phyloP scores from a whole-genome alignment of 2,113 vertebrate species.

The Calidris pygmaea region DNA sequence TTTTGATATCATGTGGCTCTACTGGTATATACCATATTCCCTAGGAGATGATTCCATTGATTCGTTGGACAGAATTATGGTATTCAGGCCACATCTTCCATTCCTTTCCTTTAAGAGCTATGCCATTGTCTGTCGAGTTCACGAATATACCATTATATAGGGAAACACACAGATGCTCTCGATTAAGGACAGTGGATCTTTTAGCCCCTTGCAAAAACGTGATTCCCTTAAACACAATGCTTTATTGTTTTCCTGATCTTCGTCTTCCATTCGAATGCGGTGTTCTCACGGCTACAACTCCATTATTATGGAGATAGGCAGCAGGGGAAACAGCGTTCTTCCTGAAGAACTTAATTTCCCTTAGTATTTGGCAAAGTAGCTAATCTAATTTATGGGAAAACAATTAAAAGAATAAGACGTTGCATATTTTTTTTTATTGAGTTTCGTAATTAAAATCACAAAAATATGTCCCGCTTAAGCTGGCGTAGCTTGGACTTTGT shows the following conservation, averaged over 20 bases:
- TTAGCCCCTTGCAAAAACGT: background rate
- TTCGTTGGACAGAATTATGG: background rate
- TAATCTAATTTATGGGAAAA: background rate
- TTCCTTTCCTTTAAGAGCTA: background rate
- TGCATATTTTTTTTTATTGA: background rate
- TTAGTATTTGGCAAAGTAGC: background rate
- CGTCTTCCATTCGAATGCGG: background rate
- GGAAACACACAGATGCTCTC: background rate
- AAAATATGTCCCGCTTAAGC: background rate
- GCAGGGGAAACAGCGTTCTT: background rate
- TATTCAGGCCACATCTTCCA: background rate
- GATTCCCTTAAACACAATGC: background rate
- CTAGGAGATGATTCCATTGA: background rate
- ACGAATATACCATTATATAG: background rate
- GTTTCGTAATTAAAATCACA: background rate
- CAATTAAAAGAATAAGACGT: background rate
- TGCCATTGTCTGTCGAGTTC: background rate
- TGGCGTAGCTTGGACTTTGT: background rate
- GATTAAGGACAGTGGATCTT: background rate
- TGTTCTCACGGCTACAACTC: background rate
- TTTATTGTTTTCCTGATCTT: background rate
- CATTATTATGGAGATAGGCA: background rate
- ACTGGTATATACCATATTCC: background rate
- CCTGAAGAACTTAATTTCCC: background rate
- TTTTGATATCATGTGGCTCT: conserved; percentile 3